A percentile compares a stretch with the other conserved stretches of the same genome.
Evolutionary conservation across 2,113 vertebrate genomes (phyloP).

Genomic region (Paramisgurnus dabryanus): DNA sequence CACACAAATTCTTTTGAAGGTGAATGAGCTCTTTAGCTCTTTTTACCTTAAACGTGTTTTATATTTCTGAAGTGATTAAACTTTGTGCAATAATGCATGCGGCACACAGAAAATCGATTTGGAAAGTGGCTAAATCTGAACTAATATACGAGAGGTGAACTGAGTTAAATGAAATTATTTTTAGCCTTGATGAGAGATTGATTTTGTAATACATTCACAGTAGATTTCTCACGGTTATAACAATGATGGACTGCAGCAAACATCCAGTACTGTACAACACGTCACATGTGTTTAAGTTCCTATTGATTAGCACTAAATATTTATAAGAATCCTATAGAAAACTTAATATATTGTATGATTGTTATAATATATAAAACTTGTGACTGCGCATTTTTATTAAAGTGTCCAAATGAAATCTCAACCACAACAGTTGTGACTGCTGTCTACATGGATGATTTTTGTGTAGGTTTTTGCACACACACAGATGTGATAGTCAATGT

Average conservation of each 20-base stretch:
- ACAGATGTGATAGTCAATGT: not conserved
- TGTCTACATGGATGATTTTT: not conserved
- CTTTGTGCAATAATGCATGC: constrained; percentile 15
- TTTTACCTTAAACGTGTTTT: not conserved
- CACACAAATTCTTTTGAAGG: not conserved
- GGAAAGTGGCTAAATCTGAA: constrained; percentile 10
- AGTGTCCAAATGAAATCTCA: not conserved
- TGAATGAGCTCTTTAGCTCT: not conserved
- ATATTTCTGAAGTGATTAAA: constrained; percentile 23
- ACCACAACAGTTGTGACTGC: not conserved
- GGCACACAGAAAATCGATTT: constrained; percentile 14
- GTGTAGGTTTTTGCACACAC: too few relatives aligned
- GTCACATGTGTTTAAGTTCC: too few relatives aligned
- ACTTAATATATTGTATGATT: too few relatives aligned
- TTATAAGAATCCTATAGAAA: too few relatives aligned
- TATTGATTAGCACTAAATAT: too few relatives aligned
- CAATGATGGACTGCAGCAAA: not conserved
- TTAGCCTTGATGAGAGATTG: constrained; percentile 30
- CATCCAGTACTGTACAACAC: too few relatives aligned
- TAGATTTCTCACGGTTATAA: not conserved
- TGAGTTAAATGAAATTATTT: constrained; percentile 9
- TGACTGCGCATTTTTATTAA: not conserved
- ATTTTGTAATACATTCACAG: constrained; percentile 12
- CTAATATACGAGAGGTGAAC: constrained; percentile 4
- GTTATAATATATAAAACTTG: too few relatives aligned